A percentile compares a stretch with the other conserved stretches of the same genome.
Conservation (phyloP, 2,888 invertebrate genomes). For the Desoria tigrina region DNA sequence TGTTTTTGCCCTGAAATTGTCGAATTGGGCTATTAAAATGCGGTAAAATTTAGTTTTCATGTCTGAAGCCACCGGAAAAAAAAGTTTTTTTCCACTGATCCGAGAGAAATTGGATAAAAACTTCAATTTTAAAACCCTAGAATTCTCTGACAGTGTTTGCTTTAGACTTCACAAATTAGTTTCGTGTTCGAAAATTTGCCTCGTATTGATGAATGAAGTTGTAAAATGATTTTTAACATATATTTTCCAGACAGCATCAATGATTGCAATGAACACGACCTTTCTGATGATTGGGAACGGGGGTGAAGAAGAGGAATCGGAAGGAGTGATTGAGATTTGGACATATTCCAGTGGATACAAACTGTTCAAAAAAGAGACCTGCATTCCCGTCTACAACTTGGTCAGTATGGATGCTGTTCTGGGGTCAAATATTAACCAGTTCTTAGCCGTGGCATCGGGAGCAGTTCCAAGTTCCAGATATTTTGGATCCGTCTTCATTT, state of each 20-base stretch:
- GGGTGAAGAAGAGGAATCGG: neutral
- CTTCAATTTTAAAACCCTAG: no score
- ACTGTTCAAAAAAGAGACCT: conserved; percentile 16
- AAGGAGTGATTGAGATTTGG: conserved; percentile 17
- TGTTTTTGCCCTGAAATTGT: no score
- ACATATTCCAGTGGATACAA: neutral
- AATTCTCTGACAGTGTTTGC: no score
- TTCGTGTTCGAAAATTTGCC: no score
- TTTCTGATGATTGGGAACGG: conserved; percentile 22
- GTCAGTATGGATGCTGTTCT: conserved; percentile 30
- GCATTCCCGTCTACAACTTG: conserved; percentile 35
- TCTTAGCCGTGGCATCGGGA: conserved; percentile 40
- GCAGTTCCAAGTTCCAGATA: conserved; percentile 19
- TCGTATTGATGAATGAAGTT: neutral
- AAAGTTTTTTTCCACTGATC: no score
- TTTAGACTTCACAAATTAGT: no score
- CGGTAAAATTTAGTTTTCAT: no score
- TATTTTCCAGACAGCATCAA: conserved; percentile 22
- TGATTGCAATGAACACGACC: conserved; percentile 19
- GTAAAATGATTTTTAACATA: conserved; percentile 1
- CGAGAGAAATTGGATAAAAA: no score
- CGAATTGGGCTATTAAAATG: no score
- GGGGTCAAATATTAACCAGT: conserved; percentile 27
- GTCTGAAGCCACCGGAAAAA: no score
- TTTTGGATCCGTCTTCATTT: conserved; percentile 37